Percentiles rank a stretch among this genome's conserved stretches.
Evolutionary conservation across 2,797 vertebrate genomes (phyloP).

Genomic region (Bradypodion ventrale): DNA sequence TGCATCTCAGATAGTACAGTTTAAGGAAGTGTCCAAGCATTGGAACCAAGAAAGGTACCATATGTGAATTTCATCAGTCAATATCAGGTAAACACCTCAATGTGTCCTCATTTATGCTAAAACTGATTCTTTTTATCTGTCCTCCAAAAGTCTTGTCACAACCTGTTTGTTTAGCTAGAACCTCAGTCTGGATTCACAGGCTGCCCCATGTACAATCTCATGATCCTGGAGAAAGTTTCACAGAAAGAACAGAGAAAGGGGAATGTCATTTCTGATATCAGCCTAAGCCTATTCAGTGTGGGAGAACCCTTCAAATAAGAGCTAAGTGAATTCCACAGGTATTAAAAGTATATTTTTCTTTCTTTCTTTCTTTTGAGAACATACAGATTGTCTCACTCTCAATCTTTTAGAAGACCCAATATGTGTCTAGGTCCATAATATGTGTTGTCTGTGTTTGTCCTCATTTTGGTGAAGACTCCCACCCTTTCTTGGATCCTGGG

Average conservation of each 20-base stretch:
- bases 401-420: background rate
- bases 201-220: too few species aligned
- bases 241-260: background rate
- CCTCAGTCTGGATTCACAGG: background rate
- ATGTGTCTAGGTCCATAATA: too few species aligned
- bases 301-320: background rate
- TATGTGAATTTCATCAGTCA: background rate
- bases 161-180: background rate
- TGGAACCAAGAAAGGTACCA: background rate
- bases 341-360: background rate
- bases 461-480: too few species aligned
- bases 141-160: background rate
- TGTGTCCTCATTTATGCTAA: background rate
- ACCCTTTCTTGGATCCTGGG: too few species aligned
- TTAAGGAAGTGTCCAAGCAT: background rate
- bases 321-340: background rate
- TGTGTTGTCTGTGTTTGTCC: too few species aligned
- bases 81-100: background rate
- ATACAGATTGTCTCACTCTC: too few species aligned
- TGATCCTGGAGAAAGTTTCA: too few species aligned
- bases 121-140: background rate
- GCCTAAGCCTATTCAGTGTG: background rate
- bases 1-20: background rate
- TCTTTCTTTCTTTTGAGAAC: too few species aligned
- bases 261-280: background rate